phyloP scores from a whole-genome alignment of 2,888 invertebrate species.

The Capitulum mitella region DNA sequence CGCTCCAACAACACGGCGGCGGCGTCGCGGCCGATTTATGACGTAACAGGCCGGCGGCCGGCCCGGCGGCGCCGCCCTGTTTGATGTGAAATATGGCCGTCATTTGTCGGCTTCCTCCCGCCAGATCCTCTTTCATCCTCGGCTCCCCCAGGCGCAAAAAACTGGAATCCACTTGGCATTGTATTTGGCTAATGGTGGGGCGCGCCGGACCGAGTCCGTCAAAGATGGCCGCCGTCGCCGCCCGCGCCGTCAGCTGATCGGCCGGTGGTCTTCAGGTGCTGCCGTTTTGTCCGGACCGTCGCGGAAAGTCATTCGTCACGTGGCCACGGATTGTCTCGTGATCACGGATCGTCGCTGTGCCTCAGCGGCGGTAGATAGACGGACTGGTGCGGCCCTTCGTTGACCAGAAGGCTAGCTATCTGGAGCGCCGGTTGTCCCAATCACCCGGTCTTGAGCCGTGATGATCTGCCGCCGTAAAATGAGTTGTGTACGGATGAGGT shows the following conservation, averaged over 20 bases:
- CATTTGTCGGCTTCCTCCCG: constrained; percentile 8
- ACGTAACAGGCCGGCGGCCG: not conserved
- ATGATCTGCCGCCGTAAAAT: no score
- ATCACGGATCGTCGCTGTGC: no score
- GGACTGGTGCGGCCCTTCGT: no score
- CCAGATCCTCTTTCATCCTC: constrained; percentile 1
- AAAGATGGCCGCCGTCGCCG: constrained; percentile 3
- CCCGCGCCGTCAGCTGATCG: not conserved
- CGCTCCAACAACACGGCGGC: not conserved
- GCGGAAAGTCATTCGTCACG: no score
- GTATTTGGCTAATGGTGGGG: not conserved
- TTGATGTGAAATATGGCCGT: constrained; percentile 4
- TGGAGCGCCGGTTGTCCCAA: no score
- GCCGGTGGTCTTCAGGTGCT: no score
- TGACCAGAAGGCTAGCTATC: no score
- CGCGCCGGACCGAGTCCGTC: not conserved
- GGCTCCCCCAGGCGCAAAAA: not conserved
- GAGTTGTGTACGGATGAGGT: no score
- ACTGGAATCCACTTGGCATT: not conserved
- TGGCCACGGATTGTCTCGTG: no score
- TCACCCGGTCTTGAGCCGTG: no score
- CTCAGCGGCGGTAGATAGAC: no score
- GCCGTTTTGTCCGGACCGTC: no score
- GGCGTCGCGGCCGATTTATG: constrained; percentile 2
- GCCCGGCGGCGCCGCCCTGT: not conserved